These are phyloP conservation scores for Gadopsis marmoratus DNA, from an alignment of 2,797 vertebrate species.

Conservation along the genomic window DNA sequence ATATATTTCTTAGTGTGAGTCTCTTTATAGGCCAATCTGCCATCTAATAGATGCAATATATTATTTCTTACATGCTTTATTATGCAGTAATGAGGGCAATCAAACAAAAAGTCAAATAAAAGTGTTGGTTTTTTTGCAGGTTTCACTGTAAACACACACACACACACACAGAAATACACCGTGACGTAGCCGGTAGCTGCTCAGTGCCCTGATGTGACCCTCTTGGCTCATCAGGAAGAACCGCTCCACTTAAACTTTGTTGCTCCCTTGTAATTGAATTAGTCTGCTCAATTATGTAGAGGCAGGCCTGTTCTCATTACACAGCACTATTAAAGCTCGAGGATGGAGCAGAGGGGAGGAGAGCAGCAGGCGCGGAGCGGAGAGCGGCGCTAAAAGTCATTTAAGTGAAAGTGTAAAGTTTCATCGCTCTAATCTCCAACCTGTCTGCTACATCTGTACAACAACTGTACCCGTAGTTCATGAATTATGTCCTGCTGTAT, in stretches of 20 bases:
- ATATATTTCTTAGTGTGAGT: conserved; percentile 27
- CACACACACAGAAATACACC: neutral
- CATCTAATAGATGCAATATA: conserved; percentile 51
- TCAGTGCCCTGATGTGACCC: conserved; percentile 65
- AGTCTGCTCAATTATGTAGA: conserved; percentile 80
- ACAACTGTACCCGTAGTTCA: conserved; percentile 21
- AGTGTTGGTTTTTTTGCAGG: neutral
- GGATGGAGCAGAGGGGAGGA: conserved; percentile 54
- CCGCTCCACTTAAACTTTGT: conserved; percentile 81
- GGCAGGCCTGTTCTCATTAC: conserved; percentile 78
- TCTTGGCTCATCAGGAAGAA: conserved; percentile 74
- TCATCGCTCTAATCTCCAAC: conserved; percentile 46
- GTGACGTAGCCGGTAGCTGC: conserved; percentile 37
- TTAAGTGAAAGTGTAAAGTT: conserved; percentile 59
- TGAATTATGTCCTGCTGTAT: conserved; percentile 53
- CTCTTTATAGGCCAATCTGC: conserved; percentile 38
- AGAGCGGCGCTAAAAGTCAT: conserved; percentile 45
- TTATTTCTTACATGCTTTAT: conserved; percentile 35
- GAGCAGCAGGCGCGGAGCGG: conserved; percentile 34
- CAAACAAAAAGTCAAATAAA: conserved; percentile 36
- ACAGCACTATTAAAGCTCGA: conserved; percentile 71
- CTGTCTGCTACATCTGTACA: conserved; percentile 43
- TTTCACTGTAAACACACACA: conserved; percentile 31
- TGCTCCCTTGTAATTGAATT: conserved; percentile 83
- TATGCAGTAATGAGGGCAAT: conserved; percentile 35